Evolutionary conservation across 1,140 invertebrate genomes (phyloP), one percentile per base, ranked within the genome.

Genomic region (Hycleus phaleratus): DNA sequence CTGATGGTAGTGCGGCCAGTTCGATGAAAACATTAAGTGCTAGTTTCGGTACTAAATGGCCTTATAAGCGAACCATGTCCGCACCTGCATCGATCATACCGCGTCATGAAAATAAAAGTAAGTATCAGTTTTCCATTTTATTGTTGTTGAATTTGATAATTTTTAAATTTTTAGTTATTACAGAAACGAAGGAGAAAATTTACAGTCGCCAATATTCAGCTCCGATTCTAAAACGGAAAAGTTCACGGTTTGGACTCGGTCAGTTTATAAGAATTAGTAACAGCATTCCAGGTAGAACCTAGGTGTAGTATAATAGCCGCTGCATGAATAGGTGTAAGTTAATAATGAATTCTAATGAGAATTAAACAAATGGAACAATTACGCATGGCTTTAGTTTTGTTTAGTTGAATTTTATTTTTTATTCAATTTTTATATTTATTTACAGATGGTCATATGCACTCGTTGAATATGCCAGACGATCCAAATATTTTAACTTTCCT

Each of bases 11-110:
- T 63, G 79, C 76, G 55, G 76, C 79, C 0, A 79, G 78, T 65
- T 80, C 79, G 0, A 77, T 86, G 46, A 88, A 92, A 71, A 95
- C 94, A 0, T 77, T 98, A 9, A 93, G 88, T 69, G 86, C 90
- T 8, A 94, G 91, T 71, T 87, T 97, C 69, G 91, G 91, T 47
- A 87, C 87, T 18, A 97, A 96, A 77, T 94, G 92, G 83, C 91
- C 95, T 8, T 97, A 97, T 71, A 94, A 97, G 74, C 79, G 95
- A 51, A 94, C 93, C 46, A 90, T 93, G 82, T 93, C 91, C 7
- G 89, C 91, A 8, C 90, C 91, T 0, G 87, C 90, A 24, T 88
- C 88, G 40, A 88, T 92, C 79, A 79, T 86, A 44, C 82, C 85
- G 4, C 81, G 84, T 25, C 86, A 89, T 66, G 87, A 90, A 57